Evolutionary conservation across 2,888 invertebrate species (phyloP).

Genomic region (Drosophila heteroneura): DNA sequence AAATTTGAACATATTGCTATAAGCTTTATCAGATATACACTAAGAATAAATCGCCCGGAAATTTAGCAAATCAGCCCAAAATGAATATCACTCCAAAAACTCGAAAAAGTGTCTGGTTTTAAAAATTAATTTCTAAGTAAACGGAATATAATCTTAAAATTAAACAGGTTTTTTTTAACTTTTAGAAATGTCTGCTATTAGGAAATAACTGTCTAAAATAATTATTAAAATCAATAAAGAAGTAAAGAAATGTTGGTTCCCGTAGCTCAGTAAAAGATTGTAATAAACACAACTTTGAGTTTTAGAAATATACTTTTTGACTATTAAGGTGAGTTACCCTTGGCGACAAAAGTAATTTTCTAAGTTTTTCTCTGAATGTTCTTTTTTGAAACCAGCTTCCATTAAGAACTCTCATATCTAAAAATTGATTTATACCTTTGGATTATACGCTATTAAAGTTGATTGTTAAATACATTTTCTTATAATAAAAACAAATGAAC

Average conservation of each 20-base stretch:
- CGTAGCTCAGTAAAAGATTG: no score
- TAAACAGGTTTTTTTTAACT: background rate
- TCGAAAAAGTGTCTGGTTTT: background rate
- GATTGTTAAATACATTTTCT: no score
- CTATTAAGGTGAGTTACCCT: background rate
- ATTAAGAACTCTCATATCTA: no score
- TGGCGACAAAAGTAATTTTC: no score
- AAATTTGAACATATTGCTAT: background rate
- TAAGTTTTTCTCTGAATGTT: no score
- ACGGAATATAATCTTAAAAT: background rate
- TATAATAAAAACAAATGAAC: background rate
- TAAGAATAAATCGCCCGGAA: background rate
- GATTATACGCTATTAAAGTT: no score
- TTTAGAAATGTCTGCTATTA: background rate
- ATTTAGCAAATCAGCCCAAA: background rate
- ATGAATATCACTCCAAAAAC: background rate
- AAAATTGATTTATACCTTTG: no score
- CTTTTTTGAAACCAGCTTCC: no score
- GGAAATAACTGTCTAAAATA: background rate
- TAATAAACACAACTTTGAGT: background rate
- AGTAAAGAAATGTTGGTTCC: fast-evolving
- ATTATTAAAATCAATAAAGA: no score
- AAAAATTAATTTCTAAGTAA: background rate
- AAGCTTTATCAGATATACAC: background rate
- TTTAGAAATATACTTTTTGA: background rate